Conservation (phyloP, 2,113 vertebrate species). For the Falco punctatus region DNA sequence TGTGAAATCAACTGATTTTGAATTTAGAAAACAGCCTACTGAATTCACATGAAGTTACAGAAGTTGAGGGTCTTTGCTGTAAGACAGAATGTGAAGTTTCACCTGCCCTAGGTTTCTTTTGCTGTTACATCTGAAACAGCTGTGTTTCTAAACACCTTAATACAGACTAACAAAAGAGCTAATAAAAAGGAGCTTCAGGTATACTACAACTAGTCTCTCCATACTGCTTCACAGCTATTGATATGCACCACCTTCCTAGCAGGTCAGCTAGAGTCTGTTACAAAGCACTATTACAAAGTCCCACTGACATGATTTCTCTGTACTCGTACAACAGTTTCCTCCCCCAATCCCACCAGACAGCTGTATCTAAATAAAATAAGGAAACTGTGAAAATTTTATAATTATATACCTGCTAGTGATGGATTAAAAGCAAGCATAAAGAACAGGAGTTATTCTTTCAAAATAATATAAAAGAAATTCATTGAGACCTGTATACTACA, state of each 20-base stretch:
- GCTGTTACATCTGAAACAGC: not conserved
- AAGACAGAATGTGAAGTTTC: not conserved
- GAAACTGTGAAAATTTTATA: not conserved
- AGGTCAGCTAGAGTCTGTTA: not conserved
- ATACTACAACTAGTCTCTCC: not conserved
- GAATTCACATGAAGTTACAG: not conserved
- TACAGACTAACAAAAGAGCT: not conserved
- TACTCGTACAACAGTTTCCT: not conserved
- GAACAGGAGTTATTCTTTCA: not conserved
- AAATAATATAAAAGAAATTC: not conserved
- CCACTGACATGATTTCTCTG: not conserved
- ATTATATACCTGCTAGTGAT: not conserved
- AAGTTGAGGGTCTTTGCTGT: not conserved
- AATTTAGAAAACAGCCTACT: not conserved
- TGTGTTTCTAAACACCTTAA: not conserved
- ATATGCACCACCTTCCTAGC: accelerated
- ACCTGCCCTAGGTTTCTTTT: not conserved
- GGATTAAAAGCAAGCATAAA: not conserved
- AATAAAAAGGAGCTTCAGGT: not conserved
- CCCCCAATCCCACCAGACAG: not conserved
- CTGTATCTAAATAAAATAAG: not conserved
- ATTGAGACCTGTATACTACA: not conserved
- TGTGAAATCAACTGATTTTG: not conserved
- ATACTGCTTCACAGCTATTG: not conserved
- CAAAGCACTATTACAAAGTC: not conserved